These are phyloP conservation scores for Herminia tarsipennalis DNA, from an alignment of 2,888 invertebrate genomes.

Conservation along the genomic window DNA sequence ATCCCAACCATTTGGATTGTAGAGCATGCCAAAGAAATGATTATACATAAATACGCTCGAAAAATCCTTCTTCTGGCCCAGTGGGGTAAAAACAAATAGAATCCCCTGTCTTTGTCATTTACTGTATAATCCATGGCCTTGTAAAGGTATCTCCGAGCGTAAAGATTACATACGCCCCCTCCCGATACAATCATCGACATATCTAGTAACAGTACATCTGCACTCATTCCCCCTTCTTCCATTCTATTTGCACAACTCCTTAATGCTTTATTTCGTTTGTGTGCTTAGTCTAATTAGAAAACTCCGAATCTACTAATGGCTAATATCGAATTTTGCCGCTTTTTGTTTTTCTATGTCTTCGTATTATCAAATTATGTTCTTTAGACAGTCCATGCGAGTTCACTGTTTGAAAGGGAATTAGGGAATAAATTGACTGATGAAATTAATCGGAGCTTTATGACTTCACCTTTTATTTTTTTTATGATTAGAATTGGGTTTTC, in stretches of 20 bases:
- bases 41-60: too few relatives aligned
- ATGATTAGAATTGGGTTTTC: too few relatives aligned
- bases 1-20: too few relatives aligned
- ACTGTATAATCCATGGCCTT: too few relatives aligned
- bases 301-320: constrained; percentile 74
- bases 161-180: neutral
- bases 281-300: constrained; percentile 84
- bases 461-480: too few relatives aligned
- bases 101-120: too few relatives aligned
- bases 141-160: too few relatives aligned
- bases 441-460: constrained; percentile 3
- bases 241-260: constrained; percentile 80
- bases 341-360: constrained; percentile 54
- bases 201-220: constrained; percentile 50
- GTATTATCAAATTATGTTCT: constrained; percentile 43
- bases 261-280: constrained; percentile 84
- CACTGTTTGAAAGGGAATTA: constrained; percentile 12
- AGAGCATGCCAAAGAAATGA: too few relatives aligned
- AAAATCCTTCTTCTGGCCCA: too few relatives aligned
- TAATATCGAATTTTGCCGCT: constrained; percentile 72
- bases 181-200: constrained; percentile 5
- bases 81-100: too few relatives aligned
- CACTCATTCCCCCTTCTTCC: constrained; percentile 64
- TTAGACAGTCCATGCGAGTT: constrained; percentile 33
- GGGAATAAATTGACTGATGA: constrained; percentile 6